Conservation (phyloP, 2,888 invertebrate genomes). For the Ernsta delagoae region DNA sequence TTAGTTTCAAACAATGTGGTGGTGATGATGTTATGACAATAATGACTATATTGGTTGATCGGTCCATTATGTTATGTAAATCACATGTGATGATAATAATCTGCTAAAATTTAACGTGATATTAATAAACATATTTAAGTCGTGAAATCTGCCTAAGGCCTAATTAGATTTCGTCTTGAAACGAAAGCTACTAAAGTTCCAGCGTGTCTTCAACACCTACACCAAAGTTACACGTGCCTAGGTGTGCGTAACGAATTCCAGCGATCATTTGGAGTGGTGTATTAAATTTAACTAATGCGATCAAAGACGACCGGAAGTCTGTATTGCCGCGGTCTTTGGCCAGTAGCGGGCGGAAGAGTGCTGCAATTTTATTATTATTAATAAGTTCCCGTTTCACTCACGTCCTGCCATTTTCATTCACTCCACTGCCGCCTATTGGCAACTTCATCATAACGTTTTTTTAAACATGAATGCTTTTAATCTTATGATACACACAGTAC, state of each 20-base stretch:
- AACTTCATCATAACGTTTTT: neutral
- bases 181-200: no score
- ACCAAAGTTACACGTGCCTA: neutral
- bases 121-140: no score
- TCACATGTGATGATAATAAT: no score
- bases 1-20: no score
- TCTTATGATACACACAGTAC: no score
- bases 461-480: no score
- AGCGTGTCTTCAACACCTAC: no score
- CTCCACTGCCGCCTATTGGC: conserved; percentile 26
- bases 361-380: conserved; percentile 81
- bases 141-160: no score
- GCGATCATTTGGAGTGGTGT: conserved; percentile 47
- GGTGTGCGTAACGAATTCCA: conserved; percentile 11
- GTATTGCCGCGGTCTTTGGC: conserved; percentile 63
- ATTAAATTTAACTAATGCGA: conserved; percentile 60
- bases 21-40: no score
- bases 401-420: conserved; percentile 71
- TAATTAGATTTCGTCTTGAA: no score
- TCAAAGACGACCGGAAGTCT: conserved; percentile 74
- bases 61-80: neutral
- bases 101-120: no score
- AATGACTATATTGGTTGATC: neutral
- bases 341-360: conserved; percentile 73
- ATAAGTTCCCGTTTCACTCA: conserved; percentile 78